Evolutionary conservation across 2,888 invertebrate genomes (phyloP), one percentile per base, ranked within the genome.

Genomic region (Drosophila acutilabella): DNA sequence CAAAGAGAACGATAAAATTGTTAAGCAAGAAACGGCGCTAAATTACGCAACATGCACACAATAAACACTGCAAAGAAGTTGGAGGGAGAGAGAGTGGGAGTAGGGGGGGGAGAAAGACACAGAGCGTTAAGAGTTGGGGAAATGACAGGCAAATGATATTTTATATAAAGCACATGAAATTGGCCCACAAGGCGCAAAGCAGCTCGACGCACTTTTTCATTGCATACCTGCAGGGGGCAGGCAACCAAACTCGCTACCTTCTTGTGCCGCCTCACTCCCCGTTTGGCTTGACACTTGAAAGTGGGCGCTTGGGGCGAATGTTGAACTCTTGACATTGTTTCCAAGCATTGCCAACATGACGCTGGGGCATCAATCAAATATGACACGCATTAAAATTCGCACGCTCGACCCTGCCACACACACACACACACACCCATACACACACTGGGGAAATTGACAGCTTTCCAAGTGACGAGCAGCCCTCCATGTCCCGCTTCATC

Each of bases 311-410:
- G 80, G 79, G 66, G 66, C 54, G 68, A 64, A 72, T 60, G 74
- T 74, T 81, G 77, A 88, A 83, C 85, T 88, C 88, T 88, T 83
- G 83, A 83, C 85, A 88, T 83, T 83, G 88, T 83, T 85, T 71
- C 80, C 67, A 50, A 51, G 36, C 45, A 56, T 23, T 38, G 56
- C 56, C 56, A 56, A 45, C 56, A 41, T 40, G 23, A 53, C 45
- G 54, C 51, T 57, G 51, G 54, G 65, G 58, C 85, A 86, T 86
- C 85, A 86, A 86, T 86, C 85, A 86, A 88, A 88, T 86, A 86
- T 88, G 85, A 86, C 85, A 88, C 81, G 87, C 89, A 83, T 88
- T 88, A 86, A 84, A 84, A 78, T 78, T 82, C 83, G 75, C 80
- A 70, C 67, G 65, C 67, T 47, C 23, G 51, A 44, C 33, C 51